Evolutionary conservation across 2,797 vertebrate species (phyloP).

Genomic region (Phrynocephalus vlangalii): DNA sequence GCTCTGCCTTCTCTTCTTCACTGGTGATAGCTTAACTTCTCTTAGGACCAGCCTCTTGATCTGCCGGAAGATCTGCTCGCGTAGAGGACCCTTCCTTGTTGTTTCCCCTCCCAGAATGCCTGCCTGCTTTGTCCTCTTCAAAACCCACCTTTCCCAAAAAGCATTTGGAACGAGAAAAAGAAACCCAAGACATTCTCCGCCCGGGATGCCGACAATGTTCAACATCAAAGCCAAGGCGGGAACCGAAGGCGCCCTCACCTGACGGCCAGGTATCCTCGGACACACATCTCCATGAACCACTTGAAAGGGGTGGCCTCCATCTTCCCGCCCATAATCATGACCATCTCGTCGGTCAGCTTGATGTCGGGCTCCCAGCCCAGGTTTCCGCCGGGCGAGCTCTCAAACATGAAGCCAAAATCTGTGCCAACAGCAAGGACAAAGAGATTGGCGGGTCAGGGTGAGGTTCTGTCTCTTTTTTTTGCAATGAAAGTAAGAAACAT

Average conservation of each 20-base stretch:
- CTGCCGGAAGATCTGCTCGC: too few relatives aligned
- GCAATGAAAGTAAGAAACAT: not conserved
- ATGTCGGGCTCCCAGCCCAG: conserved; percentile 98
- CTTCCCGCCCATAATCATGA: conserved; percentile 99
- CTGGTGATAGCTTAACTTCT: not conserved
- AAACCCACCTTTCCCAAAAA: not conserved
- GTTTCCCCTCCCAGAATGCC: too few relatives aligned
- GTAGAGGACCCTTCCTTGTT: too few relatives aligned
- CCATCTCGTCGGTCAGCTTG: conserved; percentile 98
- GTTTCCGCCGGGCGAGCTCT: conserved; percentile 96
- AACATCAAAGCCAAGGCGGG: not conserved
- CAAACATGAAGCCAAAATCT: conserved; percentile 99
- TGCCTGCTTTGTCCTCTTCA: not conserved
- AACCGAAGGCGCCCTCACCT: conserved; percentile 79
- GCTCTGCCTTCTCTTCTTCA: not conserved
- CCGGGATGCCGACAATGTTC: not conserved
- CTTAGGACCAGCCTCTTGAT: too few relatives aligned
- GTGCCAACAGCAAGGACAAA: conserved; percentile 34
- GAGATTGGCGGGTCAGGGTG: not conserved
- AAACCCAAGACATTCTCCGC: not conserved
- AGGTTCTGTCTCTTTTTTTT: not conserved
- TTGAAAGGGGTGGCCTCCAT: conserved; percentile 98
- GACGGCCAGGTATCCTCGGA: conserved; percentile 94
- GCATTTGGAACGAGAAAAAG: not conserved
- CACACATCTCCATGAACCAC: conserved; percentile 99